Conservation (phyloP, 2,888 invertebrate genomes). For the Pristionchus mayeri region DNA sequence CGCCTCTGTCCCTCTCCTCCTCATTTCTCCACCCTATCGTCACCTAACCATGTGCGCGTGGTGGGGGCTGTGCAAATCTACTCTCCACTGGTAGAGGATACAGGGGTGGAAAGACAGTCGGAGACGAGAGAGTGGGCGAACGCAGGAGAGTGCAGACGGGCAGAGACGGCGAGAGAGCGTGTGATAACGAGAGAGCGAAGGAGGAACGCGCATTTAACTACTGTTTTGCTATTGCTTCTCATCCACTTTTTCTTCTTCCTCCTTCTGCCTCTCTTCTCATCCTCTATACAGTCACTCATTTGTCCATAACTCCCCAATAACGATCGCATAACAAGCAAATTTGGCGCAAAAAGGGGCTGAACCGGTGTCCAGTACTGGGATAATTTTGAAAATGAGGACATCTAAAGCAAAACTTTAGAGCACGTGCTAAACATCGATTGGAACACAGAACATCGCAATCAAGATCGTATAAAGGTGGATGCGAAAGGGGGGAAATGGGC, state of each 20-base stretch:
- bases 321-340: neutral
- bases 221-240: conserved; percentile 22
- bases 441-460: no score
- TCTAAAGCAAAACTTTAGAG: no score
- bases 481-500: no score
- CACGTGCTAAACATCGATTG: no score
- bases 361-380: conserved; percentile 4
- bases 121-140: neutral
- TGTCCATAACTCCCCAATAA: neutral
- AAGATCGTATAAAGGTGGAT: no score
- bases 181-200: neutral
- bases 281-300: neutral
- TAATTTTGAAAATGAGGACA: no score
- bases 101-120: no score
- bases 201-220: neutral
- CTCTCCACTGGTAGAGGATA: no score
- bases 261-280: neutral
- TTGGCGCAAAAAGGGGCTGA: neutral
- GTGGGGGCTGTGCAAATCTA: neutral
- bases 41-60: neutral
- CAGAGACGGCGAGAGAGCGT: neutral
- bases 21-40: neutral
- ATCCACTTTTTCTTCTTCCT: neutral
- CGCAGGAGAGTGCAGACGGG: neutral
- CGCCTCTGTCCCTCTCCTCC: neutral